Evolutionary conservation across 2,888 invertebrate species (phyloP).

Genomic region (Neoaliturus tenellus): DNA sequence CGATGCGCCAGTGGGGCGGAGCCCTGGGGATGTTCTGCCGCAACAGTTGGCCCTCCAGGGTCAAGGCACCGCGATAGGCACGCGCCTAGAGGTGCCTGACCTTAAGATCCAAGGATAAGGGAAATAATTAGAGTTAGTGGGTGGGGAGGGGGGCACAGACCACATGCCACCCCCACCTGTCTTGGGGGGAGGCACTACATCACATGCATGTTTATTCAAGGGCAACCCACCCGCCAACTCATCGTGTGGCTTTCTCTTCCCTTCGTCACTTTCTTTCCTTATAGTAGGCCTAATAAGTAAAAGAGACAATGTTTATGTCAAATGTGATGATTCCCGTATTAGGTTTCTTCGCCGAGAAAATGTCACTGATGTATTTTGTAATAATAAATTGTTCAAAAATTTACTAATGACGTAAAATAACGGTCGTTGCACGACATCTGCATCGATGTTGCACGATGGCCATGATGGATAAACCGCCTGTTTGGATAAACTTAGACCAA

Average conservation of each 20-base stretch:
- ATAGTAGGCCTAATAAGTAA: no score
- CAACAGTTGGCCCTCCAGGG: conserved; percentile 2
- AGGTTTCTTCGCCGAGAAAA: no score
- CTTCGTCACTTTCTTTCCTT: background rate
- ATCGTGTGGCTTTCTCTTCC: background rate
- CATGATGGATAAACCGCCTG: no score
- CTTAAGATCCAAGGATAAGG: conserved; percentile 43
- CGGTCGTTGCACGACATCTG: no score
- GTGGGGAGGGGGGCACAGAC: background rate
- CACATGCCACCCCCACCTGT: conserved; percentile 48
- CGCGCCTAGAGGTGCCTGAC: conserved; percentile 27
- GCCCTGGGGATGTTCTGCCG: background rate
- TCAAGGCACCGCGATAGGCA: conserved; percentile 27
- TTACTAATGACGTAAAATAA: no score
- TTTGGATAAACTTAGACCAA: no score
- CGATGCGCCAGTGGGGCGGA: background rate
- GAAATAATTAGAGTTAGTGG: conserved; percentile 23
- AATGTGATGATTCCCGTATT: no score
- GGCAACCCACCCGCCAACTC: background rate
- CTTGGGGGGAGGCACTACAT: background rate
- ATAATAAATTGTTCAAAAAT: no score
- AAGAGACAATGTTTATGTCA: no score
- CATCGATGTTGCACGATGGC: no score
- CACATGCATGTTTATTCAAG: conserved; percentile 34
- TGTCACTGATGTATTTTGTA: no score